A percentile compares a stretch with the other conserved stretches of the same genome.
Evolutionary conservation across 2,888 invertebrate genomes (phyloP).

Genomic region (Polyploca ridens): DNA sequence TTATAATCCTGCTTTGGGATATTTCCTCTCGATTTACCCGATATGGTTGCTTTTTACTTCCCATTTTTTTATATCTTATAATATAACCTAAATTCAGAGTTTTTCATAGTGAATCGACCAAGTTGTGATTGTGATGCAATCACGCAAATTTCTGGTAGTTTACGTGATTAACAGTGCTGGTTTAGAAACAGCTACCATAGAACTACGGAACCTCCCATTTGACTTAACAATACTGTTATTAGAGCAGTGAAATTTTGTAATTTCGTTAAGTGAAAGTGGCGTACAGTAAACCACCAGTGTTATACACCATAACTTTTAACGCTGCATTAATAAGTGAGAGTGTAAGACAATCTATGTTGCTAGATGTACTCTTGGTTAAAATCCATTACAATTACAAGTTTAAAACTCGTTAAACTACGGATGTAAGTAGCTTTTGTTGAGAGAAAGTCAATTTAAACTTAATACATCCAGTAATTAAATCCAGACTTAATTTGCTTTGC

Average conservation of each 20-base stretch:
- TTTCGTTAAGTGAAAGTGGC: constrained; percentile 6
- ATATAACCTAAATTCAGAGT: not conserved
- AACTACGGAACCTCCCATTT: not conserved
- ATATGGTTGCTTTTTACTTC: not conserved
- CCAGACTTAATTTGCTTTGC: not conserved
- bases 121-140: not conserved
- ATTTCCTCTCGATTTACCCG: not conserved
- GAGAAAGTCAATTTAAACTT: not conserved
- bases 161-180: not conserved
- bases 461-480: not conserved
- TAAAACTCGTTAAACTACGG: not conserved
- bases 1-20: not conserved
- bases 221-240: constrained; percentile 4
- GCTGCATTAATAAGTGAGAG: not conserved
- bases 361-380: not conserved
- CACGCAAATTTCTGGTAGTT: not conserved
- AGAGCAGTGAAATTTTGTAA: constrained; percentile 10
- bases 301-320: not conserved
- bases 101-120: not conserved
- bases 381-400: too few species aligned
- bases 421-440: not conserved
- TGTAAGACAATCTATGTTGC: not conserved
- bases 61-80: not conserved
- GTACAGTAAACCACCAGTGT: not conserved
- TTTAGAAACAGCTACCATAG: not conserved